Base-by-base conservation (phyloP, 2,888 invertebrate genomes). In the Tetragonisca angustula region DNA sequence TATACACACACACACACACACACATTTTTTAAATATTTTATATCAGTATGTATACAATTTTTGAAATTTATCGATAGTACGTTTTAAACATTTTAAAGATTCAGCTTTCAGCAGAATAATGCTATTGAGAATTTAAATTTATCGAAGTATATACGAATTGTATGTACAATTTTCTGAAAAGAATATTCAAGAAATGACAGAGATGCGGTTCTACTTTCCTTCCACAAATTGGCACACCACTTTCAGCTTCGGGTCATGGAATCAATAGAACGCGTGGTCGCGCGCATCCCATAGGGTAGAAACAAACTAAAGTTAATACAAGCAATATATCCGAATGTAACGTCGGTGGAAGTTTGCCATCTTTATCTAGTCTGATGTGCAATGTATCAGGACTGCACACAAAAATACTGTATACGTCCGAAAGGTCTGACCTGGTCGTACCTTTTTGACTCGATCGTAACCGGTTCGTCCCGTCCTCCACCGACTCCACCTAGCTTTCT, bases 211-310 rank as follows among this genome's bases (percentile, higher is more conserved):
- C 70, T 74, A 87, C 82, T 85, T 87, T 81, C 83, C 73, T 90
- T 86, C 83, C 84, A 88, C 87, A 92, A 91, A 91, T 91, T 91
- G 90, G 90, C 89, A 85, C 89, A 86, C 78, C 76, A 84, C 78
- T 88, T 88, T 89, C 85, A 75, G 89, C 84, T 89, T 86, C 82
- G 81, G 83, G 88, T 89, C 86, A 83, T 90, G 85, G 89, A 92
- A 92, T 92, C 92, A 88, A 92, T 92, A 92, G 85, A 85, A 84
- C 88, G 87, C 85, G 88, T 87, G 86, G 90, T 89, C 90, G 91
- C 91, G 91, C 91, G 91, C 91, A 92, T 91, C 90, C 87, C 87
- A 83, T 88, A 86, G 88, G 88, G 86, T 79, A 86, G 85, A 90
- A 85, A 84, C 86, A 87, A 88, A 89, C 79, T 68, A 62, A 81